A percentile compares a stretch with the other conserved stretches of the same genome.
Evolutionary conservation across 1,140 invertebrate genomes (phyloP).

Genomic region (Bombus ignitus): DNA sequence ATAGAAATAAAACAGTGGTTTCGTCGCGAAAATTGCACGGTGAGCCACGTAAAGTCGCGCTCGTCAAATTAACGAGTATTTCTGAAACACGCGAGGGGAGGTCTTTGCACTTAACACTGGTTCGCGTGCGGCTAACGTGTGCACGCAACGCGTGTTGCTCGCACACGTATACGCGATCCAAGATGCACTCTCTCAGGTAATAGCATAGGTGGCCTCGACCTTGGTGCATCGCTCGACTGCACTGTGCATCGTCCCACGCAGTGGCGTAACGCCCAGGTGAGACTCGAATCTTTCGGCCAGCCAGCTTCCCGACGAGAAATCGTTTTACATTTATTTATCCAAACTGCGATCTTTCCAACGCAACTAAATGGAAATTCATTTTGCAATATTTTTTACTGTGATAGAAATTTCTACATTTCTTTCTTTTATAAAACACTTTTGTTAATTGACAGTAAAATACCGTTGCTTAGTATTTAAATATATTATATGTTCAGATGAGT

Average conservation of each 20-base stretch:
- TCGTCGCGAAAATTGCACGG: constrained; percentile 17
- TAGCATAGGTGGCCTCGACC: constrained; percentile 57
- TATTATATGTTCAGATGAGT: too few relatives aligned
- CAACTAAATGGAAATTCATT: too few relatives aligned
- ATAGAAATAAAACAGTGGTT: background rate
- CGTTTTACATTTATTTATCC: background rate
- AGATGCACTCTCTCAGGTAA: constrained; percentile 45
- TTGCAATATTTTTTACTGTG: accelerated
- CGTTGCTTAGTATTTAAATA: too few relatives aligned
- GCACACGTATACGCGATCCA: background rate
- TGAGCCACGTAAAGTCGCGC: background rate
- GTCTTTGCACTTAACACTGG: constrained; percentile 54
- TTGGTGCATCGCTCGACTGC: constrained; percentile 55
- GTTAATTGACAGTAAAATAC: background rate
- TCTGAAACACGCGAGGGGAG: constrained; percentile 25
- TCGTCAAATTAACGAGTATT: constrained; percentile 25
- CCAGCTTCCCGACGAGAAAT: background rate
- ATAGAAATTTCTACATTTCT: background rate
- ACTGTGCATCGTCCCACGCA: constrained; percentile 53
- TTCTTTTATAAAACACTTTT: background rate
- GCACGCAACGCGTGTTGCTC: constrained; percentile 27
- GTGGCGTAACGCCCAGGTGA: constrained; percentile 31
- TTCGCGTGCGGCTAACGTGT: constrained; percentile 49
- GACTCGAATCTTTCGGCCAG: constrained; percentile 22
- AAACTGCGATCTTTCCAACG: too few relatives aligned